Evolutionary conservation across 2,888 invertebrate species (phyloP), one percentile per base, ranked within the genome.

Genomic region (Lypha dubia): DNA sequence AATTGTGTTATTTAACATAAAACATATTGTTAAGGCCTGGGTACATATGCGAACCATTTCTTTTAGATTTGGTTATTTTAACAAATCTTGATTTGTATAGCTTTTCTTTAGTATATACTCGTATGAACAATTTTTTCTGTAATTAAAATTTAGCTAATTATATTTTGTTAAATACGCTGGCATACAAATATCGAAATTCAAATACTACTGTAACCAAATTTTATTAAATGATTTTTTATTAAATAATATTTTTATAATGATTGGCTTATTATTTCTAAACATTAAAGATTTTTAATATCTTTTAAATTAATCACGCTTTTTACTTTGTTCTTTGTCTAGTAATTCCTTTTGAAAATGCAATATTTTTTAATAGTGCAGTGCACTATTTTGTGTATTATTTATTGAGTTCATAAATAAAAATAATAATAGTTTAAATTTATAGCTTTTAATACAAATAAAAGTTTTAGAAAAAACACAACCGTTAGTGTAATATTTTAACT

Each of bases 1-100:
- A 38, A 53, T 28, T 44, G 56, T 58, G 22, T 71, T n/a, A 38
- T 58, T 75, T 44, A 62, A 73, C n/a, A 77, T 70, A 71, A 20
- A 35, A 67, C n/a, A 24, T 73, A 24, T 71, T 65, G 46, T 62
- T 77, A 85, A 79, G 74, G 62, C 81, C 70, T 76, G 67, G 75
- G 67, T 82, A 86, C 86, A 87, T 87, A 86, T 87, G 86, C 80
- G 77, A 79, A 84, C 84, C 76, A 83, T 79, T 86, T 81, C 60
- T 63, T 38, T 67, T 63, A 71, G 70, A 75, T 32, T 71, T 76
- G 70, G 58, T 76, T 53, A 58, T 46, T 73, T 71, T 24, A 65
- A 28, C 1, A 58, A 32, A 60, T 41, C 51, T n/a, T 58, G 28
- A 62, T n/a, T 58, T 41, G 15, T 65, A 63, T 58, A 79, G 53